Evolutionary conservation across 1,140 invertebrate genomes (phyloP), one percentile per base, ranked within the genome.

Genomic region (Antheraea mylitta): DNA sequence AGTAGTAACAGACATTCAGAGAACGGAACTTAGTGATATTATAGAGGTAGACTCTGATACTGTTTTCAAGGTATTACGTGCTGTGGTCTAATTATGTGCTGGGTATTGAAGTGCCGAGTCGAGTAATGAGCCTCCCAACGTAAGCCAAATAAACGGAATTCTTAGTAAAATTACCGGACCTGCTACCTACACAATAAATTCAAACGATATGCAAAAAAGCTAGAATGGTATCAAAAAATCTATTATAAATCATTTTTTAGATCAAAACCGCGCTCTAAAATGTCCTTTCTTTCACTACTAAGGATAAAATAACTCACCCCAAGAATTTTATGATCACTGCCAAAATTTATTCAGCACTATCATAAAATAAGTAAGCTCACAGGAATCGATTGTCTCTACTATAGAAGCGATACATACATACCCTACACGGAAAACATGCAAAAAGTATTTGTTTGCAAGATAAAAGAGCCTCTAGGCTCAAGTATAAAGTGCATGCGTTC

Each of bases 221-320:
- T 78, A 69, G 70, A 9, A 13, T n/a, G 65, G 74, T 22, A 78
- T 78, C 19, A 59, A 58, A n/a, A 59, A 8, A n/a, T 64, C 70
- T 7, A 36, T 76, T 9, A 69, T 78, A 30, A 76, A 74, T 48
- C 70, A 74, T 42, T 77, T 75, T 60, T 37, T 70, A 0, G 71
- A 77, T 48, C 75, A 74, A 60, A 64, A 79, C 69, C 13, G 62
- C 75, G 0, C 61, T 78, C 10, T 78, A 78, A 42, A 76, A 66
- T 66, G 74, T 76, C 38, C 62, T 78, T 7, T 53, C 62, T 7
- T 38, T 79, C 11, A 18, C 42, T 5, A 74, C 69, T 11, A 74
- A 79, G 30, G 74, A 72, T n/a, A 58, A n/a, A n/a, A 36, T 11
- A 42, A 19, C 13, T 61, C 68, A 11, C 70, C 70, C 0, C 74